These are phyloP conservation scores for Pheucticus melanocephalus DNA, from an alignment of 2,113 vertebrate genomes.

Conservation along the genomic window DNA sequence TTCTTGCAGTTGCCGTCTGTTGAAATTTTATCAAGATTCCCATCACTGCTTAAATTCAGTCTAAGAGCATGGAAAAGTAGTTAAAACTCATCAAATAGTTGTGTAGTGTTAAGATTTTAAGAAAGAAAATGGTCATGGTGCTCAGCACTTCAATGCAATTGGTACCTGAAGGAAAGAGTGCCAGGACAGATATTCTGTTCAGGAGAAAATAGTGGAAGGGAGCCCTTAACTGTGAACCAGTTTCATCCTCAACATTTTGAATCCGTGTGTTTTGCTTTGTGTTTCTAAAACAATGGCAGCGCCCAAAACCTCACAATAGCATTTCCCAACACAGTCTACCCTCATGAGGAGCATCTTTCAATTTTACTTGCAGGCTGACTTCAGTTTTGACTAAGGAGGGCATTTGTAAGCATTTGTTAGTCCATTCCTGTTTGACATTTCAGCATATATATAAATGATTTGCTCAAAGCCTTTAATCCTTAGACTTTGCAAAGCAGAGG, in stretches of 20 bases:
- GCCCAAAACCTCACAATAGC: background rate
- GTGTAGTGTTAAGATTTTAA: background rate
- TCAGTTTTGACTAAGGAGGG: background rate
- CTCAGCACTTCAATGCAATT: background rate
- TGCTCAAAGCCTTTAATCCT: background rate
- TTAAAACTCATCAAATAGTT: background rate
- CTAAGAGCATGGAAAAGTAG: background rate
- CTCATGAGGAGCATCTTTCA: accelerated
- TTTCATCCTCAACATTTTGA: background rate
- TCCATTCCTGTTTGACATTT: background rate
- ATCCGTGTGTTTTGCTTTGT: background rate
- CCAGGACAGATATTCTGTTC: background rate
- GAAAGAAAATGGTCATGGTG: background rate
- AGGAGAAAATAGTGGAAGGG: background rate
- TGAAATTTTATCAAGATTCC: background rate
- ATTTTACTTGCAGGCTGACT: background rate
- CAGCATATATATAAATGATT: background rate
- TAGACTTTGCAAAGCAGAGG: background rate
- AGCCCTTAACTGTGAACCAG: background rate
- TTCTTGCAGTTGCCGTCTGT: background rate
- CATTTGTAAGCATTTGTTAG: background rate
- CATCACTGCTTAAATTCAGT: background rate
- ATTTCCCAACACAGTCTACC: background rate
- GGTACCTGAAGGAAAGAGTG: background rate
- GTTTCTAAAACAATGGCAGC: background rate